Conservation (phyloP, 2,797 vertebrate genomes). For the Benthosema pterotum region DNA sequence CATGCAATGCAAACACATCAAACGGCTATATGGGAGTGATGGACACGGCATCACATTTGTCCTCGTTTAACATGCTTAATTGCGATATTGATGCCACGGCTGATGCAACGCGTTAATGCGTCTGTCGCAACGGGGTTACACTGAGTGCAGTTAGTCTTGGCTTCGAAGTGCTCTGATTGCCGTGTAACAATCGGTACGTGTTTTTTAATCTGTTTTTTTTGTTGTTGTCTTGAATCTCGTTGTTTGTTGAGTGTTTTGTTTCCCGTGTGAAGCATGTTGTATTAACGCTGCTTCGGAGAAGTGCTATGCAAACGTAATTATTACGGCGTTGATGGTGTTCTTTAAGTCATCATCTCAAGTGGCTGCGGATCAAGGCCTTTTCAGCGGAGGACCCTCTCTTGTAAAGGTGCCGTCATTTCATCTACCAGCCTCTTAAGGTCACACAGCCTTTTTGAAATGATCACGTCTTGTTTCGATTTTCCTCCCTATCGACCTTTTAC, state of each 20-base stretch:
- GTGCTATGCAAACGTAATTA: no score
- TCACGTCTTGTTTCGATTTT: no score
- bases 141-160: conserved; percentile 23
- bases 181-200: background rate
- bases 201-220: no score
- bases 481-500: background rate
- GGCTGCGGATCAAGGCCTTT: no score
- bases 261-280: no score
- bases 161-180: background rate
- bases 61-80: conserved; percentile 28
- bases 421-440: no score
- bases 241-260: no score
- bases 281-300: no score
- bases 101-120: conserved; percentile 37
- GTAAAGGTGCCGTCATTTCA: background rate
- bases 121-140: conserved; percentile 24
- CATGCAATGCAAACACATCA: conserved; percentile 48
- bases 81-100: conserved; percentile 14
- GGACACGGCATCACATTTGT: conserved; percentile 40
- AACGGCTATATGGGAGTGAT: conserved; percentile 28
- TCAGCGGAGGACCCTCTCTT: background rate
- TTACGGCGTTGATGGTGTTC: no score
- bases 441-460: no score
- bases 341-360: no score
- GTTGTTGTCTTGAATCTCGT: no score